Evolutionary conservation across 2,888 invertebrate genomes (phyloP).

Genomic region (Sphecodes monilicornis): DNA sequence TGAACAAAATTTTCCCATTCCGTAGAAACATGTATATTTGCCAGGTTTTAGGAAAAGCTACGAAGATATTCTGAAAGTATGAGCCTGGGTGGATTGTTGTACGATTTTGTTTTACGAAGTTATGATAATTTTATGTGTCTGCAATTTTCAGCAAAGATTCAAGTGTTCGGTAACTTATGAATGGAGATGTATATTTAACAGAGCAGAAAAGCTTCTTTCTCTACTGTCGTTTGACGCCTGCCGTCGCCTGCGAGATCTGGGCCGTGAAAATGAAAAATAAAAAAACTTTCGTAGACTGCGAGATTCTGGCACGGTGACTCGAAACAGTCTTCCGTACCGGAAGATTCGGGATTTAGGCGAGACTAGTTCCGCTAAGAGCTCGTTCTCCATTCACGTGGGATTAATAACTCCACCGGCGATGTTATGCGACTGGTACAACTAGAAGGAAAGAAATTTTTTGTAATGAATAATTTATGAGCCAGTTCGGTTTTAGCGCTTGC

Average conservation of each 20-base stretch:
- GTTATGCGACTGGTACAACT: background rate
- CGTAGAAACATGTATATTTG: no score
- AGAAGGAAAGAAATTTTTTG: background rate
- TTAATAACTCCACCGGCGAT: background rate
- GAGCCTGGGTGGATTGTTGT: no score
- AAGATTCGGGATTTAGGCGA: slow-evolving; percentile 24
- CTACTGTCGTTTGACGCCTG: slow-evolving; percentile 65
- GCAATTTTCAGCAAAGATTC: no score
- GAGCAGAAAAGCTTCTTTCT: slow-evolving; percentile 71
- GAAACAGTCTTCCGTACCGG: slow-evolving; percentile 26
- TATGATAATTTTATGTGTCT: no score
- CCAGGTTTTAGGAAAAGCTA: no score
- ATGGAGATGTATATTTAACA: slow-evolving; percentile 59
- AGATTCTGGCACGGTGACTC: background rate
- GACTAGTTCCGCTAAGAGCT: slow-evolving; percentile 14
- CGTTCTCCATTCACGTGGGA: background rate
- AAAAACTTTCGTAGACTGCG: background rate
- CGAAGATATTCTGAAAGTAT: no score
- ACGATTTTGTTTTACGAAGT: no score
- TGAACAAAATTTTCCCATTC: no score
- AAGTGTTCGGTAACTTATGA: no score
- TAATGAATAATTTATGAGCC: background rate
- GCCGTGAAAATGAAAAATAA: slow-evolving; percentile 57
- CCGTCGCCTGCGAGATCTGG: slow-evolving; percentile 39
- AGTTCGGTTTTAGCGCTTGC: no score